Percentiles rank a stretch among this genome's conserved stretches.
These are phyloP conservation scores for Equus przewalskii DNA, from an alignment of 2,113 vertebrate genomes.

Conservation along the genomic window DNA sequence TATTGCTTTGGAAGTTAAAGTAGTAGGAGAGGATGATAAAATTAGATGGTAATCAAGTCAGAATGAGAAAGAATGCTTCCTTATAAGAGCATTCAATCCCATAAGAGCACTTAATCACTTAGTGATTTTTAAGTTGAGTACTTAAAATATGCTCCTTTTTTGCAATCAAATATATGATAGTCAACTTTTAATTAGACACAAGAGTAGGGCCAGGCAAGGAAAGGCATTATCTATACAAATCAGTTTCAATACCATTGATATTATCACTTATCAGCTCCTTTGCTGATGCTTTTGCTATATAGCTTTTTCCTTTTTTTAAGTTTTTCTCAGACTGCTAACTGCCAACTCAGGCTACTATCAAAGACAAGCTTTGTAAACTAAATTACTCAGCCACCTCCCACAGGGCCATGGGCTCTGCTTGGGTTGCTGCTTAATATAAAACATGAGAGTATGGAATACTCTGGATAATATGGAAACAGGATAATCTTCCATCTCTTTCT, in stretches of 20 bases:
- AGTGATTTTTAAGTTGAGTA: constrained; percentile 59
- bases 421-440: constrained; percentile 19
- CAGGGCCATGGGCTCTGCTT: background rate
- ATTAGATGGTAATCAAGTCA: constrained; percentile 59
- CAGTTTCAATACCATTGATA: background rate
- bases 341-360: constrained; percentile 9
- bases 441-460: background rate
- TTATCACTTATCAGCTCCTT: constrained; percentile 18
- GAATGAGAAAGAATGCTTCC: constrained; percentile 59
- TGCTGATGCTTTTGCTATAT: background rate
- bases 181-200: constrained; percentile 35
- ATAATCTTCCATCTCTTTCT: background rate
- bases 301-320: background rate
- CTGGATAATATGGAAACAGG: background rate
- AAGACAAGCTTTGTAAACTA: constrained; percentile 45
- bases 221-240: constrained; percentile 51
- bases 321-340: background rate
- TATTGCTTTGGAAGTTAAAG: constrained; percentile 63
- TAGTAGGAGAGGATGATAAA: constrained; percentile 33
- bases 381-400: constrained; percentile 50
- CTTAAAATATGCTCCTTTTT: constrained; percentile 50
- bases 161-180: constrained; percentile 19
- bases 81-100: constrained; percentile 18
- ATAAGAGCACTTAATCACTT: constrained; percentile 17
- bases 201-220: constrained; percentile 10